Conservation (phyloP, 2,113 vertebrate genomes). For the Notarius quadriscutis region DNA sequence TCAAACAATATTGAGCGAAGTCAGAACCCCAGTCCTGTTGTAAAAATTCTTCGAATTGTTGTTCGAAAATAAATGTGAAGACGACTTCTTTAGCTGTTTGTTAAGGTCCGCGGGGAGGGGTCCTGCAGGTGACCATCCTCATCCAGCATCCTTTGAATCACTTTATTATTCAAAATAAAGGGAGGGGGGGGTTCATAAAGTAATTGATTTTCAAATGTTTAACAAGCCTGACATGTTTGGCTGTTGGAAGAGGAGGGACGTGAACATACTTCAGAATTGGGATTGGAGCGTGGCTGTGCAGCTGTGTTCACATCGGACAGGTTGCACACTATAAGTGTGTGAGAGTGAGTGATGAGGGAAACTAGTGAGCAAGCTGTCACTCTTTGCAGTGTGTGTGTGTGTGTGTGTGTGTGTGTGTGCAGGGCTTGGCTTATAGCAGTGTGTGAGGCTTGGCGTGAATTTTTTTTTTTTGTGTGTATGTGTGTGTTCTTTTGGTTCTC, state of each 20-base stretch:
- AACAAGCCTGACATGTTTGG: background rate
- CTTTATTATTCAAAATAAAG: too few species aligned
- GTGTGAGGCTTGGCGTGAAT: background rate
- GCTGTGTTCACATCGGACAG: background rate
- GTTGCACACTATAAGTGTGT: background rate
- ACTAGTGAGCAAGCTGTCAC: too few species aligned
- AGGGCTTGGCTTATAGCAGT: background rate
- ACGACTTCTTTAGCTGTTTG: too few species aligned
- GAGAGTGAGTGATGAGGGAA: background rate
- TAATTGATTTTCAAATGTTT: background rate
- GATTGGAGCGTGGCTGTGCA: background rate
- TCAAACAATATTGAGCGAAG: too few species aligned
- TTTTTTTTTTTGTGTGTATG: background rate
- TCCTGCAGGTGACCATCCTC: too few species aligned
- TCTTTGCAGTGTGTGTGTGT: background rate
- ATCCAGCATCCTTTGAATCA: too few species aligned
- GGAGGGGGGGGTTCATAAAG: background rate
- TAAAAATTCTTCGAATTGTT: too few species aligned
- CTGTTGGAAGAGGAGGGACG: background rate
- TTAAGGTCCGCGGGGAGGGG: too few species aligned
- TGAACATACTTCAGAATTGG: slow-evolving; percentile 12
- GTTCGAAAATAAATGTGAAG: too few species aligned
- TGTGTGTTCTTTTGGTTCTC: slow-evolving; percentile 58
- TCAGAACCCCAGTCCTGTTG: too few species aligned
- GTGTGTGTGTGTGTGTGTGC: background rate